Conservation (phyloP, 2,888 invertebrate species). For the Frankliniella intonsa region DNA sequence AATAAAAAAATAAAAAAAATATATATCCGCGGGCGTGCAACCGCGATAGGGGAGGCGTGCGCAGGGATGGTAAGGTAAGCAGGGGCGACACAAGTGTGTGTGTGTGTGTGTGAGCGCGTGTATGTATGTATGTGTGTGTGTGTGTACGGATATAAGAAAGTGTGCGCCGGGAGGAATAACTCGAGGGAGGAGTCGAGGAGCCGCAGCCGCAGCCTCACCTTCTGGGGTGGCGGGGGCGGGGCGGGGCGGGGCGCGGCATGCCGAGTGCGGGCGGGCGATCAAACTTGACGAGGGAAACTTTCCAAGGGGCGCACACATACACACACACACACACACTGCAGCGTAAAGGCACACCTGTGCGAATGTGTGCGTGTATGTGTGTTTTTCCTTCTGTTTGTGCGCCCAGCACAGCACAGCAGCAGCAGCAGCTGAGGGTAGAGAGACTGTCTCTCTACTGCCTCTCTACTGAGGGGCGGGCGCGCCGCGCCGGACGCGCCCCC, state of each 20-base stretch:
- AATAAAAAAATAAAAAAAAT: no score
- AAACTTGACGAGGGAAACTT: slow-evolving; percentile 20
- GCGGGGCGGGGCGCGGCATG: neutral
- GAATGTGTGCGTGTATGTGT: neutral
- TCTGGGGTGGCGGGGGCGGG: neutral
- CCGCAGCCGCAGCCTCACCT: neutral
- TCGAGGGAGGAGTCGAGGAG: neutral
- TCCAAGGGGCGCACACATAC: slow-evolving; percentile 1
- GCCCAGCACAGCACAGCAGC: neutral
- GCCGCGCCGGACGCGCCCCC: no score
- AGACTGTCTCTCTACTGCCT: no score
- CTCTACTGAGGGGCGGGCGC: no score
- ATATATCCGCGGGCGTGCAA: no score
- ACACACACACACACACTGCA: neutral
- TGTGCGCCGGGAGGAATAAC: neutral
- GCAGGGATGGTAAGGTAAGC: no score
- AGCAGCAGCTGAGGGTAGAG: neutral
- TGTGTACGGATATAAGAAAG: neutral
- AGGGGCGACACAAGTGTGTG: no score
- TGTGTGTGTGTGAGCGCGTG: no score
- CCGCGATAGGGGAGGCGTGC: no score
- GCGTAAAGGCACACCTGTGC: neutral
- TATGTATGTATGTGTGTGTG: neutral
- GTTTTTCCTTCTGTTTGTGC: slow-evolving; percentile 19
- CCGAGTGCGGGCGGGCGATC: neutral